These are phyloP conservation scores for Archips xylosteana DNA, from an alignment of 2,888 invertebrate genomes.

Conservation along the genomic window DNA sequence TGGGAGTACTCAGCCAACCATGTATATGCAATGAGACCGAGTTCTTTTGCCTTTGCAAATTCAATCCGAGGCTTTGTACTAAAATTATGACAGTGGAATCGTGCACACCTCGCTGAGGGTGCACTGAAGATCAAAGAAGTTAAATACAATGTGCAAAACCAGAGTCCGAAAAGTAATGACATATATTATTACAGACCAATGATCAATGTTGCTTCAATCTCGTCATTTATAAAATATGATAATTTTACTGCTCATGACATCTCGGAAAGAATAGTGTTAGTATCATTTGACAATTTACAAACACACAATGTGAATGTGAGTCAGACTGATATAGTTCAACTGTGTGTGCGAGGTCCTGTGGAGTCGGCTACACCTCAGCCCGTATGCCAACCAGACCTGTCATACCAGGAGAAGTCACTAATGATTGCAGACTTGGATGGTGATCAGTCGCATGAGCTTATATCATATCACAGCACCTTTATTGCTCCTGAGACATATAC, in stretches of 20 bases:
- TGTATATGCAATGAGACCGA: constrained; percentile 90
- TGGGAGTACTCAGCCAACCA: constrained; percentile 87
- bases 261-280: constrained; percentile 90
- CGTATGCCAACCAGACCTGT: constrained; percentile 90
- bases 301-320: constrained; percentile 92
- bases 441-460: constrained; percentile 91
- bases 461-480: constrained; percentile 91
- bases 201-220: constrained; percentile 73
- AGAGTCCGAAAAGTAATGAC: constrained; percentile 78
- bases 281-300: constrained; percentile 91
- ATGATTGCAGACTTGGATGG: constrained; percentile 91
- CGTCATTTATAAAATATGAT: constrained; percentile 75
- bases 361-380: constrained; percentile 65
- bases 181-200: constrained; percentile 71
- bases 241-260: constrained; percentile 85
- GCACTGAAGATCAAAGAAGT: constrained; percentile 78
- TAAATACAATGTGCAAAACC: constrained; percentile 75
- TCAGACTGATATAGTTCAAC: constrained; percentile 91
- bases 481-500: constrained; percentile 71
- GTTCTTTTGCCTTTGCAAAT: constrained; percentile 87
- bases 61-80: constrained; percentile 90
- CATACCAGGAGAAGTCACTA: constrained; percentile 90
- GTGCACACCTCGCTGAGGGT: constrained; percentile 80
- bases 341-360: constrained; percentile 84
- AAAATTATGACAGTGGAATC: constrained; percentile 93